phyloP scores from a whole-genome alignment of 1,140 invertebrate genomes.

The Sycobia sp. region DNA sequence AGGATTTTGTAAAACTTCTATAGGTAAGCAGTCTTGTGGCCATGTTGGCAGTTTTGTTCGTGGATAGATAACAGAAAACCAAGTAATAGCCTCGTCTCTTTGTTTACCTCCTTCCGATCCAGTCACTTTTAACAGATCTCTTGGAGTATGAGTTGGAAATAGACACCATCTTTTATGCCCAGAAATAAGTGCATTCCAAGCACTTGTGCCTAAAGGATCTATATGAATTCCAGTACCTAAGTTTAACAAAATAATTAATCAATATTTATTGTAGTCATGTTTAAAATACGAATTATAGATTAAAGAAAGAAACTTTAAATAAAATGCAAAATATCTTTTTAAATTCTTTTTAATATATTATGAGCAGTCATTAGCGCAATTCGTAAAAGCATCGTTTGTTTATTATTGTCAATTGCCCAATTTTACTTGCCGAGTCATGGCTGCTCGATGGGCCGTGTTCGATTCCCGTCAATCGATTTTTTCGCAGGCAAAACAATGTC shows the following conservation, averaged over 20 bases:
- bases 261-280: background rate
- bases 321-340: too few relatives aligned
- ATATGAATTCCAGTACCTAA: conserved; percentile 98
- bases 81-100: conserved; percentile 96
- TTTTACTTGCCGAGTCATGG: too few relatives aligned
- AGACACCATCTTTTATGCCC: conserved; percentile 99
- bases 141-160: conserved; percentile 95
- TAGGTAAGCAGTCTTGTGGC: conserved; percentile 89
- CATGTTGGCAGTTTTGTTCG: conserved; percentile 86
- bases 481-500: too few relatives aligned
- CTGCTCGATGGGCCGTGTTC: too few relatives aligned
- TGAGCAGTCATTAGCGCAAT: background rate
- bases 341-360: background rate
- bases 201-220: conserved; percentile 97
- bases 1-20: conserved; percentile 95
- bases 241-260: background rate
- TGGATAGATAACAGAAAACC: conserved; percentile 98
- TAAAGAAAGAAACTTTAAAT: too few relatives aligned
- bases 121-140: conserved; percentile 91
- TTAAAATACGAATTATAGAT: too few relatives aligned
- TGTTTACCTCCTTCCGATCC: conserved; percentile 91
- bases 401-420: too few relatives aligned
- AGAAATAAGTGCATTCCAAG: conserved; percentile 95
- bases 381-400: background rate
- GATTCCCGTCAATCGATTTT: too few relatives aligned